These are phyloP conservation scores for Pholis gunnellus DNA, from an alignment of 2,113 vertebrate genomes.

Conservation along the genomic window DNA sequence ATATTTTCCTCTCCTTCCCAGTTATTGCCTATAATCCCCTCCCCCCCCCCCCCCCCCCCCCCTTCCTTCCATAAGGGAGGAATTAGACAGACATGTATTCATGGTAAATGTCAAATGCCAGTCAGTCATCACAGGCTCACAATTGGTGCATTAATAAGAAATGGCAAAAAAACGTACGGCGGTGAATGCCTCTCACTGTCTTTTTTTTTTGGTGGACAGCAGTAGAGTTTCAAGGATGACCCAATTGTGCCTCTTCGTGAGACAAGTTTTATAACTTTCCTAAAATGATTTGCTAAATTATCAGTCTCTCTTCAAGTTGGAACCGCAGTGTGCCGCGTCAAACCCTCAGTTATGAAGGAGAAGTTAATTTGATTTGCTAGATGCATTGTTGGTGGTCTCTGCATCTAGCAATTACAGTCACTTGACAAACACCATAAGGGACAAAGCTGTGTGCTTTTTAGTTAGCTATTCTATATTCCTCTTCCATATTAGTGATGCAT, in stretches of 20 bases:
- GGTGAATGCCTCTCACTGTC: conserved; percentile 42
- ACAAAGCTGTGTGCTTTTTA: conserved; percentile 16
- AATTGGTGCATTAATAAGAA: conserved; percentile 62
- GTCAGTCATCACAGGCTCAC: conserved; percentile 49
- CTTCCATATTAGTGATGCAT: conserved; percentile 13
- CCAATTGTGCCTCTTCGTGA: not conserved
- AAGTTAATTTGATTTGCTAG: conserved; percentile 45
- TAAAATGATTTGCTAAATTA: conserved; percentile 23
- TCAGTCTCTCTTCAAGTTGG: not conserved
- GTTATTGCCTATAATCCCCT: conserved; percentile 19
- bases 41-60: not conserved
- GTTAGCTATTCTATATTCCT: not conserved
- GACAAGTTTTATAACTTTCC: not conserved
- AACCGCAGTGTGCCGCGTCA: conserved; percentile 15
- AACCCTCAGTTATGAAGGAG: conserved; percentile 50
- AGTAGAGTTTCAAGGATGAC: conserved; percentile 35
- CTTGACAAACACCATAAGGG: conserved; percentile 5
- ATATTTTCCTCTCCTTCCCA: conserved; percentile 27
- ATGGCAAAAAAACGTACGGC: conserved; percentile 5
- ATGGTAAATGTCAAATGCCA: conserved; percentile 65
- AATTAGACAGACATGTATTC: conserved; percentile 57
- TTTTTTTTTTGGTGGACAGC: conserved; percentile 44
- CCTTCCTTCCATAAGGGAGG: conserved; percentile 22
- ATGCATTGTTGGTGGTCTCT: conserved; percentile 37
- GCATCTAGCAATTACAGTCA: conserved; percentile 37